Conservation (phyloP, 2,113 vertebrate genomes). For the Felis catus region F.catus_Fca126_mat1.0 CM031416.1:49766001-49766500, state of each 20-base stretch:
- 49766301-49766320: background rate
- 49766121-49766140: background rate
- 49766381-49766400: too few relatives aligned
- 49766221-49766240: background rate
- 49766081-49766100: background rate
- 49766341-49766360: background rate
- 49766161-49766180: background rate
- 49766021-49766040: background rate
- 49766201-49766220: background rate
- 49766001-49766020: background rate
- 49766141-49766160: background rate
- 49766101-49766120: background rate
- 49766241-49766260: background rate
- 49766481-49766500: background rate
- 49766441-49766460: background rate
- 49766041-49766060: background rate
- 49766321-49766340: background rate
- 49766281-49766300: background rate
- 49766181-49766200: background rate
- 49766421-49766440: too few relatives aligned
- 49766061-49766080: background rate
- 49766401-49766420: background rate
- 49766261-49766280: background rate
- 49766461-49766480: background rate
- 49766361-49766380: background rate